phyloP scores from a whole-genome alignment of 2,888 invertebrate species.

The Crematogaster levior region DNA sequence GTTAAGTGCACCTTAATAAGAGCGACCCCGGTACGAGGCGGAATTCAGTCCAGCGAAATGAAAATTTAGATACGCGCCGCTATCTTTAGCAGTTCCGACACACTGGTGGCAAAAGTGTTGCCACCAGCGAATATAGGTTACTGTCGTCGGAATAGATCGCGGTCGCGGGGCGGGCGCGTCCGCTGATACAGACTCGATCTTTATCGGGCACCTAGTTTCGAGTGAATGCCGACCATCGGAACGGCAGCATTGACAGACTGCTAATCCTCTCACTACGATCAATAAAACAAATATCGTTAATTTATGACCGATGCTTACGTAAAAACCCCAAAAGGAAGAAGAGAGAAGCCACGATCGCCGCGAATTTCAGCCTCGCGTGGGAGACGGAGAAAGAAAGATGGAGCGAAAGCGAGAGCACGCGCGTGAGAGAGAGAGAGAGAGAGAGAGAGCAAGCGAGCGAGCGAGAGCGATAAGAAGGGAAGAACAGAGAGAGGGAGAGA shows the following conservation, averaged over 20 bases:
- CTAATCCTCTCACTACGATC: slow-evolving; percentile 6
- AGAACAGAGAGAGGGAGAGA: neutral
- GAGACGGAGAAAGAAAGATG: neutral
- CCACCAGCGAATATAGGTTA: slow-evolving; percentile 76
- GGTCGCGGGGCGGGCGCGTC: slow-evolving; percentile 66
- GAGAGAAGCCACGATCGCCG: neutral
- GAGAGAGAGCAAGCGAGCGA: too few relatives aligned
- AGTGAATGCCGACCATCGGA: slow-evolving; percentile 8
- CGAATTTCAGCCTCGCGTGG: slow-evolving; percentile 39
- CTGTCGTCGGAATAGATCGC: slow-evolving; percentile 78
- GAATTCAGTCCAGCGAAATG: slow-evolving; percentile 74
- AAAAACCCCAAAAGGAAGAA: slow-evolving; percentile 5
- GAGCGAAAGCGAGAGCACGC: neutral
- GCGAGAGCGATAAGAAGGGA: neutral
- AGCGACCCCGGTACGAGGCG: slow-evolving; percentile 47
- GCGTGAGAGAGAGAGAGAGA: neutral
- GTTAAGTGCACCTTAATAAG: slow-evolving; percentile 47
- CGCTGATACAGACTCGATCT: slow-evolving; percentile 65
- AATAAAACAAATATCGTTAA: slow-evolving; percentile 27
- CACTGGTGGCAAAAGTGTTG: slow-evolving; percentile 66
- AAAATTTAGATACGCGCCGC: slow-evolving; percentile 73
- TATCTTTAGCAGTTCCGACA: slow-evolving; percentile 74
- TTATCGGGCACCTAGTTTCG: slow-evolving; percentile 52
- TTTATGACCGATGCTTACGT: slow-evolving; percentile 27
- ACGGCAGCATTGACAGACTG: neutral